Evolutionary conservation across 2,797 vertebrate species (phyloP), one percentile per base, ranked within the genome.

Genomic region (Megalops cyprinoides): DNA sequence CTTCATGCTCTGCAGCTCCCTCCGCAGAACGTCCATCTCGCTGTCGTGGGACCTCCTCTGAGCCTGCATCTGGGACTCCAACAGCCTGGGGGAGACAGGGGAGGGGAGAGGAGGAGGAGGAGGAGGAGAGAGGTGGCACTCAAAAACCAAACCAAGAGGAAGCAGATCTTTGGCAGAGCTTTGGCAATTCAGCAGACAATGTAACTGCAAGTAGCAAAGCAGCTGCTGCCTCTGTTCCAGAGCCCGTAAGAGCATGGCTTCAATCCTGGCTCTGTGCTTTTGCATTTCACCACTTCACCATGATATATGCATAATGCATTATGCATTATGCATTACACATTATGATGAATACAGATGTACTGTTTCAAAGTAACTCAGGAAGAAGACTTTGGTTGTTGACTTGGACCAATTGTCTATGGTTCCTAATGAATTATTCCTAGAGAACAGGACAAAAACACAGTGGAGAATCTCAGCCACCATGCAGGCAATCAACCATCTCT

Each of bases 11-110:
- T 99, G 97, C 89, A 99, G 93, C 90, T 99, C 97, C 0, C 97
- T 96, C 0, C 96, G 95, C 82, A 99, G 86, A 0, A 91, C 89
- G 69, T 99, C 98, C 79, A 97, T 90, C 82, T 98, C 97, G 0
- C 91, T 96, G 78, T 99, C 97, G 0, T 98, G 95, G 85, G 92
- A 93, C 89, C 96, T 95, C 85, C 95, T 96, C 95, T 98, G 97
- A 0, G 95, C 88, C 93, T 99, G 98, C 75, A 99, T 92, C 91
- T 99, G 98, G 28, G 96, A 95, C 91, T 99, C 97, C 92, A 99
- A 89, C 77, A 99, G 92, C 91, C 98, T 99, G 74, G 23, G 10
- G 1, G n/a, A 49, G 8, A 0, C 42, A 15, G 58, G 0, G 51
- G 49, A 77, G 20, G 49, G 37, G 4, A 9, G 65, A 20, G n/a